phyloP scores from a whole-genome alignment of 2,797 vertebrate genomes.

The Meriones psammophilus region DNA sequence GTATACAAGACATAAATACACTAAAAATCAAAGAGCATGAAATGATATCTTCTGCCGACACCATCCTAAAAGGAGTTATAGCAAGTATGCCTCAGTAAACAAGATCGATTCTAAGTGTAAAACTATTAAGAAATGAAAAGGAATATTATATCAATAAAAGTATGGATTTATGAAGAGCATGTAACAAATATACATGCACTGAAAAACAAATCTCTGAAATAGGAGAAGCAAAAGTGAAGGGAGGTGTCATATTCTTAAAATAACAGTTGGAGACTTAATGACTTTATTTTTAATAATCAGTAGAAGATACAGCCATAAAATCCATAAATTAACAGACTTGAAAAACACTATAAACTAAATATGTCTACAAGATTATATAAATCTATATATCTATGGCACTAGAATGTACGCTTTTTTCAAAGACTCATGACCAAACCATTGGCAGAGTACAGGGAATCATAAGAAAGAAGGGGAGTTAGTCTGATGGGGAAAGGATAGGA shows the following conservation, averaged over 20 bases:
- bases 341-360: not conserved
- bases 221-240: not conserved
- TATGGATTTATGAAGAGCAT: not conserved
- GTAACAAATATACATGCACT: not conserved
- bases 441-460: no score
- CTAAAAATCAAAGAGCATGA: not conserved
- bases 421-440: no score
- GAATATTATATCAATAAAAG: not conserved
- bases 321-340: not conserved
- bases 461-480: no score
- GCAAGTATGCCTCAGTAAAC: not conserved
- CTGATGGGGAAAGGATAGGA: no score
- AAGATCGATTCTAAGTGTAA: not conserved
- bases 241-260: not conserved
- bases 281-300: not conserved
- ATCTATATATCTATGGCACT: not conserved
- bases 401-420: not conserved
- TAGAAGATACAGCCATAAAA: conserved; percentile 9
- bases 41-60: not conserved
- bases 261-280: not conserved
- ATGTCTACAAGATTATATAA: not conserved
- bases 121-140: not conserved
- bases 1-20: not conserved
- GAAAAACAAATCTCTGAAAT: not conserved
- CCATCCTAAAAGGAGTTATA: not conserved